These are phyloP conservation scores for Caranx ignobilis DNA, from an alignment of 2,113 vertebrate genomes.

Conservation along the genomic window DNA sequence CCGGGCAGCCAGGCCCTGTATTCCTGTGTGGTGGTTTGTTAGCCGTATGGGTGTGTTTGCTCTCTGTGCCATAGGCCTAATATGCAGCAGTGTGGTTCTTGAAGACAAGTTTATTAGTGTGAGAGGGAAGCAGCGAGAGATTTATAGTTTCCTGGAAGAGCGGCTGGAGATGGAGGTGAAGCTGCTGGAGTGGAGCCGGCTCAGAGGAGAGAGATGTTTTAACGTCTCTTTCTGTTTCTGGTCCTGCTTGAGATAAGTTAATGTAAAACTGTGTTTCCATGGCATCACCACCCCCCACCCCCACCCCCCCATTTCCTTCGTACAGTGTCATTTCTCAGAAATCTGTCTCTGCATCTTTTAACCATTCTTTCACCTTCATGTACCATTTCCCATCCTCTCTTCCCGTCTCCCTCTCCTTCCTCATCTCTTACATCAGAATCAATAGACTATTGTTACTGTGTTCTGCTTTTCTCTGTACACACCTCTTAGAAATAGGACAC, in stretches of 20 bases:
- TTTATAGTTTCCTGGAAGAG: slow-evolving; percentile 35
- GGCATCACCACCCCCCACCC: not conserved
- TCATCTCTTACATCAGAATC: not conserved
- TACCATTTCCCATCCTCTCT: not conserved
- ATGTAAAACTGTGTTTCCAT: no score
- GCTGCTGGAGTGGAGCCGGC: not conserved
- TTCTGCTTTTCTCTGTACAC: no score
- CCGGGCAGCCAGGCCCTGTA: slow-evolving; percentile 19
- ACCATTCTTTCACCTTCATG: not conserved
- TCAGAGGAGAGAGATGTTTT: not conserved
- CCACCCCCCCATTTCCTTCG: no score
- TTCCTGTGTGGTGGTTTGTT: slow-evolving; percentile 33
- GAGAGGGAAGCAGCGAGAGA: slow-evolving; percentile 16
- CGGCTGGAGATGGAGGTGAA: slow-evolving; percentile 16
- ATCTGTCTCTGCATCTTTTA: not conserved
- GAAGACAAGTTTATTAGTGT: slow-evolving; percentile 18
- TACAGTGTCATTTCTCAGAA: no score
- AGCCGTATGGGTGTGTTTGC: slow-evolving; percentile 5
- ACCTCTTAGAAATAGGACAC: no score
- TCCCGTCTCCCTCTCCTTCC: not conserved
- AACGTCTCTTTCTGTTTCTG: not conserved
- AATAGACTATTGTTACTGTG: no score
- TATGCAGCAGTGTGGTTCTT: not conserved
- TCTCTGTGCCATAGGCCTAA: not conserved
- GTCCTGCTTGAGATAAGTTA: no score